Base-by-base conservation (phyloP, 2,797 vertebrate species). In the Pachyuromys duprasi region DNA sequence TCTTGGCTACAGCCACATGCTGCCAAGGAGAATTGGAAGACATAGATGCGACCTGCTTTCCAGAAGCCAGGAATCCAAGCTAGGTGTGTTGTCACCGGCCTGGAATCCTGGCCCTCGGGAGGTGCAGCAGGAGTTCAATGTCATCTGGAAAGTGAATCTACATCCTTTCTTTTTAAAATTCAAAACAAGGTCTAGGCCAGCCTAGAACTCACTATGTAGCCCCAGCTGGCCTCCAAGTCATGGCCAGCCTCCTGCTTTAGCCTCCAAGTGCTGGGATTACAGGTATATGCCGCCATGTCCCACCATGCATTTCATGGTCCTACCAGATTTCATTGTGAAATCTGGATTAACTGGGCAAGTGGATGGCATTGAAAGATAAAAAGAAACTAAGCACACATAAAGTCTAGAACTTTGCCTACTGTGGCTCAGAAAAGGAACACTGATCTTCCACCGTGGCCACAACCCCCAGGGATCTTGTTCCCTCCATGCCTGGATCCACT, bases 381-480 rank as follows among this genome's bases (percentile, higher is more conserved):
- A n/a, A 42, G 39, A 45, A 24, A 6, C n/a, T 49, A 84, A n/a
- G 36, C 20, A 39, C 82, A 63, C 28, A 57, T 11, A 20, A 12
- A 4, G 24, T 69, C 62, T 31, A 13, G 57, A 22, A 2, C 0
- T 2, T 3, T 3, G 0, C 33, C 11, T 31, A 15, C 28, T 42
- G n/a, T 3, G 9, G 42, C 18, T 20, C 28, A 20, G 9, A n/a
- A 42, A 2, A 9, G 5, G 33, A 18, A 24, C 36, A 53, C 0
- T 0, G 11, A 2, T 5, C 20, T 53, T 5, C 33, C 2, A 0
- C 0, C 0, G 13, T 3, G 14, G 33, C 53, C 8, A 2, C 26
- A 42, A 1, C 12, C 49, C 53, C 45, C 1, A 0, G 28, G 5
- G 11, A 33, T 36, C 88, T 33, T 70, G 2, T 0, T 22, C 0